These are phyloP conservation scores for Dasyurus viverrinus DNA, from an alignment of 2,113 vertebrate genomes.

Conservation along the genomic window DNA sequence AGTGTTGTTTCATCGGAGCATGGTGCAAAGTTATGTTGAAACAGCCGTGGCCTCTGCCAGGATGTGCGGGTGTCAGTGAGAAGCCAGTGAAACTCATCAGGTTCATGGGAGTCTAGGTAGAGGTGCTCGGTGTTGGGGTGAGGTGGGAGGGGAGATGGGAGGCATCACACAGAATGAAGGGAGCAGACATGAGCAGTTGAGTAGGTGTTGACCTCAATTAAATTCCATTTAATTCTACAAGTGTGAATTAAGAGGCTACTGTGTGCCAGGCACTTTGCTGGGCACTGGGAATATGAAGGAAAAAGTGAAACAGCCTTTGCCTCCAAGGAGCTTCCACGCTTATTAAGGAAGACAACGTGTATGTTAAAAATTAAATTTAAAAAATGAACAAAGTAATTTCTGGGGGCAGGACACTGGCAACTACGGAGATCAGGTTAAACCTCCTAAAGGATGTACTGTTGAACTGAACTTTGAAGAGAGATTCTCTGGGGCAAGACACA, in stretches of 20 bases:
- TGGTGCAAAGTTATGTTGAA: not conserved
- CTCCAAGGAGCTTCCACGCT: not conserved
- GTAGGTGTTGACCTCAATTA: constrained; percentile 4
- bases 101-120: not conserved
- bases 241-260: not conserved
- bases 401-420: not conserved
- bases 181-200: not conserved
- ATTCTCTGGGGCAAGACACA: not conserved
- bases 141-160: not conserved
- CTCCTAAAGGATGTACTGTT: not conserved
- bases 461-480: not conserved
- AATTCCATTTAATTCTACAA: not conserved
- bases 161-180: not conserved
- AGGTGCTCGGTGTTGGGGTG: not conserved
- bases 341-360: not conserved
- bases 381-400: not conserved
- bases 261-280: not conserved
- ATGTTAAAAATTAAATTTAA: not conserved
- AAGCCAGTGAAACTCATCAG: not conserved
- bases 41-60: not conserved
- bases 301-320: not conserved
- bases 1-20: not conserved
- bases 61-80: not conserved
- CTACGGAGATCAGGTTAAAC: not conserved
- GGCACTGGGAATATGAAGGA: too few species aligned